Conservation (phyloP, 2,113 vertebrate genomes). For the Heteronetta atricapilla region DNA sequence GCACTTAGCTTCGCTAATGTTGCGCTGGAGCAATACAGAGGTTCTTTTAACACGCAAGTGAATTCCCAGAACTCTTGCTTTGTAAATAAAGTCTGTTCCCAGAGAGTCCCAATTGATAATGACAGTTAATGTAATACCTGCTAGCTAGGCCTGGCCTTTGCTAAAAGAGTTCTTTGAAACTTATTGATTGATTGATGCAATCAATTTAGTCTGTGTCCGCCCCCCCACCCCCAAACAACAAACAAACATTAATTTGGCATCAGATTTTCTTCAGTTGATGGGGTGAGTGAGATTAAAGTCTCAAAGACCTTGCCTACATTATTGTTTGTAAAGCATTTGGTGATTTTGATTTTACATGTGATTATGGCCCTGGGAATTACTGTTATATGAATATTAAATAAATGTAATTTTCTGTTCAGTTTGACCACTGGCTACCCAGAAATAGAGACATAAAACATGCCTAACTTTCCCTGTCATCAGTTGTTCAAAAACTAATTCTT, state of each 20-base stretch:
- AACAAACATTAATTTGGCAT: neutral
- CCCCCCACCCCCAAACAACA: neutral
- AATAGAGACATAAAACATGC: neutral
- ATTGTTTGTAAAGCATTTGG: neutral
- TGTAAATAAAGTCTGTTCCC: slow-evolving; percentile 59
- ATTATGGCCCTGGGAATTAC: neutral
- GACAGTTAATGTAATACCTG: slow-evolving; percentile 58
- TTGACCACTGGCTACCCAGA: neutral
- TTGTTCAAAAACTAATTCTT: neutral
- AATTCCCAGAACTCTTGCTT: slow-evolving; percentile 62
- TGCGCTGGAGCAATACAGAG: neutral
- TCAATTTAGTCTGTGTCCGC: neutral
- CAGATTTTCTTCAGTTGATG: neutral
- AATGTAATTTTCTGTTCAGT: neutral
- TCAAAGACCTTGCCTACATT: neutral
- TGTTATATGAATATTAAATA: neutral
- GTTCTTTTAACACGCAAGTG: neutral
- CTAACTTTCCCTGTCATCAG: neutral
- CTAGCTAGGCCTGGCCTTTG: slow-evolving; percentile 3
- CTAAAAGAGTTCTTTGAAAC: slow-evolving; percentile 55
- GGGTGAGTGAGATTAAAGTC: neutral
- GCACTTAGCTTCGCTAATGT: slow-evolving; percentile 27
- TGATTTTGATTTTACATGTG: neutral
- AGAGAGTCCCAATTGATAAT: slow-evolving; percentile 42
- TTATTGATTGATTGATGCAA: slow-evolving; percentile 40